Conservation (phyloP, 2,797 vertebrate species). For the Microchirus variegatus region DNA sequence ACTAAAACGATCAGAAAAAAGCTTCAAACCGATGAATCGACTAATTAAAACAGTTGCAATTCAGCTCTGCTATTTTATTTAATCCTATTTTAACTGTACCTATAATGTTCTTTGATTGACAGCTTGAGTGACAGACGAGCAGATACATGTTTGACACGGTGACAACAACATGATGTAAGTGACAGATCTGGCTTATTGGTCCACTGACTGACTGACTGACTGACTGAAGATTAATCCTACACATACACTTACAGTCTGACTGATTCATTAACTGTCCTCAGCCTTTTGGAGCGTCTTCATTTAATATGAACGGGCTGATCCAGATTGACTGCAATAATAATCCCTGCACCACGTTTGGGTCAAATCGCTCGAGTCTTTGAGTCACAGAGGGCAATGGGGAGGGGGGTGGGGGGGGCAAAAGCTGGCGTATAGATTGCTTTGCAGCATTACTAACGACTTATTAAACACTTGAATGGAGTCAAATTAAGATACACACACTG, state of each 20-base stretch:
- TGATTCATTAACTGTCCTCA: constrained; percentile 52
- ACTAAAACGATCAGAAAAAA: too few relatives aligned
- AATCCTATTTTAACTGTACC: too few relatives aligned
- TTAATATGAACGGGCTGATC: constrained; percentile 66
- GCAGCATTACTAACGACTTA: constrained; percentile 77
- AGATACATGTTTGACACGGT: constrained; percentile 10
- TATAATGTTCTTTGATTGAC: constrained; percentile 12
- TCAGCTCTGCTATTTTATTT: too few relatives aligned
- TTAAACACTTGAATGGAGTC: constrained; percentile 79
- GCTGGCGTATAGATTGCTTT: constrained; percentile 69
- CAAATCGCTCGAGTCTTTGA: constrained; percentile 65
- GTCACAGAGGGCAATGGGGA: too few relatives aligned
- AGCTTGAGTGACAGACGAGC: constrained; percentile 20
- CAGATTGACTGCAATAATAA: constrained; percentile 77
- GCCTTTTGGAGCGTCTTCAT: constrained; percentile 49
- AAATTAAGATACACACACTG: constrained; percentile 70
- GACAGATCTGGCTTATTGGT: constrained; percentile 26
- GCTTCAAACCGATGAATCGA: too few relatives aligned
- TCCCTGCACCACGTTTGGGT: constrained; percentile 71
- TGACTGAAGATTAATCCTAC: constrained; percentile 4
- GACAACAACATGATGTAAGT: constrained; percentile 27
- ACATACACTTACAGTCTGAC: background rate
- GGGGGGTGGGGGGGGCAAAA: constrained; percentile 43
- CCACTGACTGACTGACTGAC: constrained; percentile 37
- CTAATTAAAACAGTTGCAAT: too few relatives aligned